Conservation (phyloP, 1,140 invertebrate species). For the Pararge aegeria region DNA sequence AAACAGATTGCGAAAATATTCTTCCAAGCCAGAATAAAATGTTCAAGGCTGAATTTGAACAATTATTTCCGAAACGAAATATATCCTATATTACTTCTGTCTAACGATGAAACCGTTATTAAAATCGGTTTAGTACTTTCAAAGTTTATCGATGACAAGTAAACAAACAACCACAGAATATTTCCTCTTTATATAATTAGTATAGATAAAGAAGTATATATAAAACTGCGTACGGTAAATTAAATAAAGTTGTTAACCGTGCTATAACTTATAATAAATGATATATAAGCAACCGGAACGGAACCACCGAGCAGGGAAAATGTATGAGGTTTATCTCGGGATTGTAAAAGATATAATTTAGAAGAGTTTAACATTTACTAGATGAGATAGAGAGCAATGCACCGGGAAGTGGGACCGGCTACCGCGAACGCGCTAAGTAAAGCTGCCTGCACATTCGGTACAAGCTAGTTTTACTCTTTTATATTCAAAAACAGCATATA, state of each 20-base stretch:
- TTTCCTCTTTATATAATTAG: too few relatives aligned
- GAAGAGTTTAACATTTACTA: slow-evolving; percentile 35
- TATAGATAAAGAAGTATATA: too few relatives aligned
- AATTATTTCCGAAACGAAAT: too few relatives aligned
- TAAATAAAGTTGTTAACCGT: slow-evolving; percentile 3
- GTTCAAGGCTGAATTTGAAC: too few relatives aligned
- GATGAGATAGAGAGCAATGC: slow-evolving; percentile 31
- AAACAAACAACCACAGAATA: too few relatives aligned
- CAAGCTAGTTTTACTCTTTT: neutral
- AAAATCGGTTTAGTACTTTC: too few relatives aligned
- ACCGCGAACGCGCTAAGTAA: slow-evolving; percentile 13
- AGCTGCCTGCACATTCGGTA: slow-evolving; percentile 5
- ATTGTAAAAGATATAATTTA: slow-evolving; percentile 35
- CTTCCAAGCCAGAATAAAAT: too few relatives aligned
- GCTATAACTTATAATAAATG: slow-evolving; percentile 1
- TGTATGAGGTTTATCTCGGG: slow-evolving; percentile 28
- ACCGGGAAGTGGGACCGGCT: slow-evolving; percentile 28
- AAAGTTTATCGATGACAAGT: too few relatives aligned
- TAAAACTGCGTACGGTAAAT: neutral
- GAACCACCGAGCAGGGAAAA: slow-evolving; percentile 19
- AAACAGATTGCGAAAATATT: too few relatives aligned
- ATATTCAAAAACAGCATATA: neutral
- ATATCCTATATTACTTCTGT: too few relatives aligned
- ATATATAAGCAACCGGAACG: slow-evolving; percentile 10
- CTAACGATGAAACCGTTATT: too few relatives aligned